Evolutionary conservation across 2,888 invertebrate genomes (phyloP).

Genomic region (Lomographa bimaculata): DNA sequence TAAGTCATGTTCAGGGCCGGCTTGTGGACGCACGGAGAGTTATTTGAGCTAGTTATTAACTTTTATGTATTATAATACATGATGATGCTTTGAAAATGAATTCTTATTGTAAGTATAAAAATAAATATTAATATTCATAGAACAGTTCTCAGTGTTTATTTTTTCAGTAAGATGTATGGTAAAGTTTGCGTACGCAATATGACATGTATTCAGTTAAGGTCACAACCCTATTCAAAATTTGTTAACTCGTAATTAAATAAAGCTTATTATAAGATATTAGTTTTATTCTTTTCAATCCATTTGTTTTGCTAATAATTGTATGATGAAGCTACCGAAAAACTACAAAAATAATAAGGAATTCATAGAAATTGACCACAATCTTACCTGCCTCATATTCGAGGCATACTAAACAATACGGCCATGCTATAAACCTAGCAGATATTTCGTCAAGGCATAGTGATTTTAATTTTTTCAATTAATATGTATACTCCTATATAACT

Average conservation of each 20-base stretch:
- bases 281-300: conserved; percentile 60
- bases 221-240: conserved; percentile 83
- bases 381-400: too few relatives aligned
- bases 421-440: too few relatives aligned
- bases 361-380: too few relatives aligned
- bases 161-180: conserved; percentile 77
- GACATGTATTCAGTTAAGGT: conserved; percentile 83
- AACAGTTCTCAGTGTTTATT: conserved; percentile 81
- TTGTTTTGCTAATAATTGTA: too few relatives aligned
- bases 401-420: too few relatives aligned
- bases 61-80: conserved; percentile 78
- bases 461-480: too few relatives aligned
- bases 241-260: conserved; percentile 84
- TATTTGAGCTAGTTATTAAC: conserved; percentile 75
- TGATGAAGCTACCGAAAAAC: too few relatives aligned
- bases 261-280: conserved; percentile 82
- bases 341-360: too few relatives aligned
- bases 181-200: conserved; percentile 71
- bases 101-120: conserved; percentile 81
- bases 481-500: too few relatives aligned
- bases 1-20: conserved; percentile 71
- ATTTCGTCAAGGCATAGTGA: too few relatives aligned
- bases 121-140: conserved; percentile 80
- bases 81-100: conserved; percentile 79
- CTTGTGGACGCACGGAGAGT: conserved; percentile 68